Percentiles rank a stretch among this genome's conserved stretches.
phyloP scores from a whole-genome alignment of 1,140 invertebrate species.

The Brachionus plicatilis region DNA sequence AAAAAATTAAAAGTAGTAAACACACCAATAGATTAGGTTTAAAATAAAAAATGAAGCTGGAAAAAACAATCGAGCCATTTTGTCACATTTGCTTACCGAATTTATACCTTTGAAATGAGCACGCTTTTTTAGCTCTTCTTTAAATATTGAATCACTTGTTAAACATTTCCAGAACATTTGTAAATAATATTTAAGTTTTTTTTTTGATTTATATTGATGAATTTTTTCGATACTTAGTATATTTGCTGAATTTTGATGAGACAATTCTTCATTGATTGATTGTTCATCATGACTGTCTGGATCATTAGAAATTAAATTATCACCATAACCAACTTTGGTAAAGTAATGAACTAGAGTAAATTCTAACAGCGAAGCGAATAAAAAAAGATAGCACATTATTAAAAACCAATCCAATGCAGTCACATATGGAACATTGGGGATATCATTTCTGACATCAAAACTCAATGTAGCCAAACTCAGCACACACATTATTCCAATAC shows the following conservation, averaged over 20 bases:
- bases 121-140: constrained; percentile 4
- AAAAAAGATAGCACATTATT: constrained; percentile 76
- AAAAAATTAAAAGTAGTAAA: constrained; percentile 47
- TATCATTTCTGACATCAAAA: constrained; percentile 73
- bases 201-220: background rate
- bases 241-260: background rate
- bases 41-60: constrained; percentile 57
- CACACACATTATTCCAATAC: constrained; percentile 48
- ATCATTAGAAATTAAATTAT: constrained; percentile 49
- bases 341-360: constrained; percentile 83
- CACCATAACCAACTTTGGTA: constrained; percentile 79
- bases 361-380: constrained; percentile 66
- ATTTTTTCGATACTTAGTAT: background rate
- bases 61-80: constrained; percentile 57
- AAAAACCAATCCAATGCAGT: constrained; percentile 81
- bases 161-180: constrained; percentile 21
- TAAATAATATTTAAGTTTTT: background rate
- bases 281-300: background rate
- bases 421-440: constrained; percentile 78
- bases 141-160: background rate
- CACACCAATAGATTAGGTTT: constrained; percentile 60
- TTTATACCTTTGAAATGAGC: constrained; percentile 43
- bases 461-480: constrained; percentile 50
- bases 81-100: constrained; percentile 58
- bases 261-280: background rate